Evolutionary conservation across 2,888 invertebrate species (phyloP), one percentile per base, ranked within the genome.

Genomic region (Dryomyza anilis): DNA sequence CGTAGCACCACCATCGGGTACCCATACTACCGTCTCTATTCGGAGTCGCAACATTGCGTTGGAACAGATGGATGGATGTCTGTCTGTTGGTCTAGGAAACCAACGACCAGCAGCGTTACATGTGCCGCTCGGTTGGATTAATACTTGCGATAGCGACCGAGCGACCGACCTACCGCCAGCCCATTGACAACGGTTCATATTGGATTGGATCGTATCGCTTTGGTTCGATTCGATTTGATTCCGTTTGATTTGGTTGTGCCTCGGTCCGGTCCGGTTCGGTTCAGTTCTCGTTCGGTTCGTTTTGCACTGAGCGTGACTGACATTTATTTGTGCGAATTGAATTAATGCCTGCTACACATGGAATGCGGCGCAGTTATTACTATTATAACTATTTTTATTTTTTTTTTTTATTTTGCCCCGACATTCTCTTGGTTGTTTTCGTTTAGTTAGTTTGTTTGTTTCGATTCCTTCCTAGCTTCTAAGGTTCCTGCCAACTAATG

Each of bases 261-360:
- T 27, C 19, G 33, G 36, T 33, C 27, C 45, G 45, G 19, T 25
- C 36, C 45, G 27, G 16, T 14, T 46, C 23, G 57, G 25, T 16
- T 29, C 30, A 46, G 50, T 14, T 23, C 7, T 21, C 19, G 16
- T 16, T 46, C 16, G 46, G 16, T 16, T 7, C 23, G 21, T 21
- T 19, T 33, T 36, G 50, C 52, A 52, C 33, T 23, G 59, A 69
- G 69, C 69, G 70, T 71, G 72, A 70, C 69, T 69, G 71, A 65
- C 69, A 65, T 70, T 68, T 69, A 69, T 70, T 70, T 70, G 65
- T 69, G 65, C 65, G 62, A 67, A 71, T 65, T 67, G 67, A 71
- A 70, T 72, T 72, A 71, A 69, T 71, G 68, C 69, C 68, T 66
- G 58, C 67, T 68, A 63, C 64, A 69, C 71, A 71, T 69, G 72